Evolutionary conservation across 2,888 invertebrate species (phyloP), one percentile per base, ranked within the genome.

Genomic region (Augiades crinisus): DNA sequence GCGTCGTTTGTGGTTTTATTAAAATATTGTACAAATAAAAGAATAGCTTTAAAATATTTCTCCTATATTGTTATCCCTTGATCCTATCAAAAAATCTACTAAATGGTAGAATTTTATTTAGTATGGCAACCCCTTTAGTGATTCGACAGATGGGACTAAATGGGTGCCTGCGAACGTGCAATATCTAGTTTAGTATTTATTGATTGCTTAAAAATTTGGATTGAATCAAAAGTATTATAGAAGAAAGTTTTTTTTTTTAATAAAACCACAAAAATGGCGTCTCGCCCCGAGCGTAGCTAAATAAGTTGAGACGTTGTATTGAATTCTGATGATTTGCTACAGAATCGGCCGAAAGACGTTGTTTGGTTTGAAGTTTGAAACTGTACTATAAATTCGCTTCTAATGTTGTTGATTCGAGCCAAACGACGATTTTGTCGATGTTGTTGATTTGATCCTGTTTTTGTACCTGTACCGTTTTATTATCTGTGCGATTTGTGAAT

Each of bases 401-500:
- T 5, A 12, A 16, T 33, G 4, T 16, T 37, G 36, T 37, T 27
- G 14, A n/a, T 38, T 30, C 34, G 4, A 40, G 24, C 17, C 43
- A 19, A 36, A n/a, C 41, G 19, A 43, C 41, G 43, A 24, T 50
- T 24, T 22, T 21, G 49, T 24, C 41, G 13, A 24, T 33, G 33
- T 34, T 49, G 41, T 27, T 41, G 19, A 3, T 49, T 41, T 17
- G 16, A 49, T 12, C n/a, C 21, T 22, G 24, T 49, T 49, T 47
- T 34, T 34, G 17, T 12, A 34, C 34, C 33, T 44, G 33, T 49
- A 33, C 41, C 34, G 24, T 41, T 49, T 49, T 3, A 49, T 49
- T 41, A 34, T 41, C 41, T 41, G 49, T 49, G 49, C 49, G 34
- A 49, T 41, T 49, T 49, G 27, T 41, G 41, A 34, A 41, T 17